These are phyloP conservation scores for Abrostola tripartita DNA, from an alignment of 2,888 invertebrate species.

Conservation along the genomic window DNA sequence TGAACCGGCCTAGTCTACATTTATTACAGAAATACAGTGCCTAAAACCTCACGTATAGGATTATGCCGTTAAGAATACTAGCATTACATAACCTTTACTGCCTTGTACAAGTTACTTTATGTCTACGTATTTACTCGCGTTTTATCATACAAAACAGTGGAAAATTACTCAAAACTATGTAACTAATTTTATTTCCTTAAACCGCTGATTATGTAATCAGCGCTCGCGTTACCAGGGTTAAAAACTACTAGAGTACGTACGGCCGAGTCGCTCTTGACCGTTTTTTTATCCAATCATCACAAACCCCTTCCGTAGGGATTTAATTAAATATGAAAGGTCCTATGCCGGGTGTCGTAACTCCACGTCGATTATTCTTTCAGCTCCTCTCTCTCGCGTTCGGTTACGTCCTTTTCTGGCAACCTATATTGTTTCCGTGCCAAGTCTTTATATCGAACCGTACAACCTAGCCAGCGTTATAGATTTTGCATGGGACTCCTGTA, in stretches of 20 bases:
- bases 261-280: constrained; percentile 53
- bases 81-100: constrained; percentile 62
- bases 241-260: constrained; percentile 5
- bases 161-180: constrained; percentile 42
- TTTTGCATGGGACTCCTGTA: constrained; percentile 62
- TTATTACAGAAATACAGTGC: constrained; percentile 42
- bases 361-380: constrained; percentile 72
- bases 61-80: constrained; percentile 52
- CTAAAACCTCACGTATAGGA: constrained; percentile 44
- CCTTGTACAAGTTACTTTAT: constrained; percentile 48
- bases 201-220: constrained; percentile 43
- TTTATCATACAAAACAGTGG: constrained; percentile 37
- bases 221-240: constrained; percentile 13
- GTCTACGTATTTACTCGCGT: constrained; percentile 40
- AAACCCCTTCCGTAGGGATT: constrained; percentile 65
- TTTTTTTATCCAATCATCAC: constrained; percentile 61
- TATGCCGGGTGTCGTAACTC: constrained; percentile 71
- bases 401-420: constrained; percentile 81
- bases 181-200: constrained; percentile 49
- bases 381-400: constrained; percentile 73
- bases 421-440: constrained; percentile 82
- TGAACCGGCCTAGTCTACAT: constrained; percentile 12
- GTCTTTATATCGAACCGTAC: constrained; percentile 78
- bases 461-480: constrained; percentile 75
- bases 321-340: constrained; percentile 75